Evolutionary conservation across 1,140 invertebrate species (phyloP), one percentile per base, ranked within the genome.

Genomic region (Tenebrio molitor): DNA sequence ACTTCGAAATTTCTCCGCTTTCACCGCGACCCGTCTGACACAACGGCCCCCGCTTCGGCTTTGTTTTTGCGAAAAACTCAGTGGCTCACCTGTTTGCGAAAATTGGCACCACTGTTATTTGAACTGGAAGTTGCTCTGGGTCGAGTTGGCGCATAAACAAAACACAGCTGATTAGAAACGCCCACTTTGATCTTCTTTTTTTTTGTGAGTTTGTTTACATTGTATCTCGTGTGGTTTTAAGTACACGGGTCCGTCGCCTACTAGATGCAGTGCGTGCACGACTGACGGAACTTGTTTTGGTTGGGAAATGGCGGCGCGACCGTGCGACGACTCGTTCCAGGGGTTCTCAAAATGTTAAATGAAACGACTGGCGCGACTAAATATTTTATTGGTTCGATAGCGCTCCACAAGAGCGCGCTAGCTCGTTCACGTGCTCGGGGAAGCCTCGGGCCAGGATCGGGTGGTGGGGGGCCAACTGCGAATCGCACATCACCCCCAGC

Each of bases 401-500:
- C 2, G 50, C 41, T 6, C 85, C 86, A 5, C 84, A 78, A 10
- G 82, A 82, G 1, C 53, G 69, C 0, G 86, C 86, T 10, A 89
- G 77, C 50, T 85, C 84, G 44, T 83, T 72, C 17, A 89, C 75
- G 72, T 87, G 84, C 39, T 80, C 79, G 7, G 84, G 82, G 71
- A 89, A 89, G 7, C 74, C 79, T 64, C 81, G 83, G 0, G 86
- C 85, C 7, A 89, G 83, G 64, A 84, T 74, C 4, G 84, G 77
- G 77, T 89, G 88, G 36, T 88, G 82, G 0, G 92, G 92, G 0
- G 88, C 85, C 21, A 93, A 82, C 69, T 91, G 86, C 0, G 91
- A 89, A 76, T 94, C 92, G 0, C 89, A 87, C 91, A 94, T 94
- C 0, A 94, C 89, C 0, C 89, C 90, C 0, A 94, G 80, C 8